A percentile compares a stretch with the other conserved stretches of the same genome.
Conservation (phyloP, 2,113 vertebrate species). For the Oreocharis arfaki region DNA sequence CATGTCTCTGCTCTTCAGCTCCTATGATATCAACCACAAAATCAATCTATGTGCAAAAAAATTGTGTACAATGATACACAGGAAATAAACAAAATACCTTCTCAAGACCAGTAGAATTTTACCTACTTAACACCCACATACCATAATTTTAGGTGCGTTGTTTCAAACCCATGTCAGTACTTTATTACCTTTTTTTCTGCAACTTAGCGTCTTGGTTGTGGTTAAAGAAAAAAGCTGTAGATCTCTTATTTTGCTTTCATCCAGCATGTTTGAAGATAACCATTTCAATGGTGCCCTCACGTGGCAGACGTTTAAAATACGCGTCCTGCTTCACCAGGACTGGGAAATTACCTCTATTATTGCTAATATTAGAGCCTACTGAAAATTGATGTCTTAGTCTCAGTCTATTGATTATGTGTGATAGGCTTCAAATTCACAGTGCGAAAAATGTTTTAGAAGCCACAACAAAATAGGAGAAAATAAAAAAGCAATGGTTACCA, state of each 20-base stretch:
- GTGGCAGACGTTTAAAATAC: background rate
- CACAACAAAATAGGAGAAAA: background rate
- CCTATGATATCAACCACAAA: background rate
- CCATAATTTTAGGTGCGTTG: background rate
- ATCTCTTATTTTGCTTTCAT: background rate
- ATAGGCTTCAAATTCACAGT: background rate
- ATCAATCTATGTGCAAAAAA: background rate
- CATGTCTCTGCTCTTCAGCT: background rate
- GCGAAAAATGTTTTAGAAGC: background rate
- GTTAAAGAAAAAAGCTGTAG: background rate
- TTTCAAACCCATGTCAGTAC: background rate
- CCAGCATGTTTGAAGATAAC: background rate
- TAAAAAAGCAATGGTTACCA: background rate
- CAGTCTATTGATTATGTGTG: background rate
- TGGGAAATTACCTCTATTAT: background rate
- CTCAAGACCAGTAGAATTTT: background rate
- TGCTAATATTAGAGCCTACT: background rate
- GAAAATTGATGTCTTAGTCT: background rate
- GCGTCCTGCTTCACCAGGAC: background rate
- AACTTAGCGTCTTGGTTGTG: background rate
- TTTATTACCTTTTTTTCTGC: background rate
- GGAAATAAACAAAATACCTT: background rate
- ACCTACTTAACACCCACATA: background rate
- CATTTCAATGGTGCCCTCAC: conserved; percentile 31
- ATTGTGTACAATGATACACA: background rate